A percentile compares a stretch with the other conserved stretches of the same genome.
These are phyloP conservation scores for Tipula unca DNA, from an alignment of 2,888 invertebrate species.

Conservation along the genomic window DNA sequence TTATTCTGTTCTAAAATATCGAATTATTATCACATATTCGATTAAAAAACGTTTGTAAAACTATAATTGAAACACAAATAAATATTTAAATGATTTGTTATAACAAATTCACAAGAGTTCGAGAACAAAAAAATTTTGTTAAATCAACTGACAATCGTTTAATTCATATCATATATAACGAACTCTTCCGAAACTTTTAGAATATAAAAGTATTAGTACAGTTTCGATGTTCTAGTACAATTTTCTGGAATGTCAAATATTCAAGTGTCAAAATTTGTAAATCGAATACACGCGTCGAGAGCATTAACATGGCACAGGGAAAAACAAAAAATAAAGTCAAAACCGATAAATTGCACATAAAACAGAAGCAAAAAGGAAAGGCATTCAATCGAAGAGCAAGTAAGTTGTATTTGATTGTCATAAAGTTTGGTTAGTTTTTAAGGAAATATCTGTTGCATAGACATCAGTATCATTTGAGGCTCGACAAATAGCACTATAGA, in stretches of 20 bases:
- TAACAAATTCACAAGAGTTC: no score
- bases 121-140: background rate
- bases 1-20: no score
- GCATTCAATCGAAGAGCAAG: conserved; percentile 49
- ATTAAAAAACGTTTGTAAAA: no score
- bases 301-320: conserved; percentile 49
- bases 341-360: conserved; percentile 44
- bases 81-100: no score
- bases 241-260: background rate
- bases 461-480: no score
- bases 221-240: background rate
- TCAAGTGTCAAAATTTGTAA: background rate
- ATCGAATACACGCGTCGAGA: background rate
- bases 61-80: no score
- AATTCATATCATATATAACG: background rate
- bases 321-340: conserved; percentile 53
- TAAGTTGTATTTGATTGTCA: no score
- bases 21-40: no score
- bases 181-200: background rate
- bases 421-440: no score
- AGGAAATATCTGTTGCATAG: background rate
- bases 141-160: background rate
- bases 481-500: background rate
- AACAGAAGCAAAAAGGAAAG: conserved; percentile 46
- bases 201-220: background rate